Conservation (phyloP, 2,888 invertebrate species). For the Tachina lurida region DNA sequence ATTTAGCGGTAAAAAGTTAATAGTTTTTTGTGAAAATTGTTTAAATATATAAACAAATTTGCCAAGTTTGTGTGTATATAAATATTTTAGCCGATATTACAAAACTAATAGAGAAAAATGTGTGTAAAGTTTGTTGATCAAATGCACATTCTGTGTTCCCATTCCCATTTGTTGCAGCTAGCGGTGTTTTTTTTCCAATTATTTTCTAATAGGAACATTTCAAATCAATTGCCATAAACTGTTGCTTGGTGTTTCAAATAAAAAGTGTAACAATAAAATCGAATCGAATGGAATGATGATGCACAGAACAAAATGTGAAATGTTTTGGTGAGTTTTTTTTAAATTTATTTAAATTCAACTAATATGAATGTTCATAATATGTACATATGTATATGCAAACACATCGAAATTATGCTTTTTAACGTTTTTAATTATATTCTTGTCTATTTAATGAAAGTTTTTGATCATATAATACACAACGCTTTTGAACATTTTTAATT, state of each 20-base stretch:
- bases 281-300: too few relatives aligned
- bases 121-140: not conserved
- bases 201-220: not conserved
- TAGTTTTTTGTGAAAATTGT: not conserved
- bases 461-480: too few relatives aligned
- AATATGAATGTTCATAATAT: too few relatives aligned
- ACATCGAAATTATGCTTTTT: too few relatives aligned
- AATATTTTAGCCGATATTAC: not conserved
- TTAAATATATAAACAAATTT: not conserved
- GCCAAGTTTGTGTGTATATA: not conserved
- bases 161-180: not conserved
- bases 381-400: too few relatives aligned
- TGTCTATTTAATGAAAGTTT: too few relatives aligned
- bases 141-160: not conserved
- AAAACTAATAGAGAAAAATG: not conserved
- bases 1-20: constrained; percentile 9
- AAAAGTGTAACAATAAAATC: too few relatives aligned
- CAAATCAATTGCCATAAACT: not conserved
- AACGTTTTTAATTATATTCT: too few relatives aligned
- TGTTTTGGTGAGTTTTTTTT: too few relatives aligned
- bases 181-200: not conserved
- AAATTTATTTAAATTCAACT: too few relatives aligned
- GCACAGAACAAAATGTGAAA: too few relatives aligned
- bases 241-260: not conserved
- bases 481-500: too few relatives aligned